A percentile compares a stretch with the other conserved stretches of the same genome.
phyloP scores from a whole-genome alignment of 2,888 invertebrate species.

The Anthrax anthrax region DNA sequence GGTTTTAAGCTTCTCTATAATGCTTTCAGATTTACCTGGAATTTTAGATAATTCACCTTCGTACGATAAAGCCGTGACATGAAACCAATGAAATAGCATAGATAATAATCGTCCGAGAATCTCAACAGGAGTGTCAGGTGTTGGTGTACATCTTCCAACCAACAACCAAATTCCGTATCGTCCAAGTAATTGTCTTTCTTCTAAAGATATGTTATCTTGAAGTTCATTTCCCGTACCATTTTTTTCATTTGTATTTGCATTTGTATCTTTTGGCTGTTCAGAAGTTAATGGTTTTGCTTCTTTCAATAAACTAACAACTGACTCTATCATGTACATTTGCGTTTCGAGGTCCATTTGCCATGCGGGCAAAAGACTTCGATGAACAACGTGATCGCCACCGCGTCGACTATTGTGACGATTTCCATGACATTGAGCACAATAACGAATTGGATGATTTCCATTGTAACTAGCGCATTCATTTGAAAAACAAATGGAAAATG shows the following conservation, averaged over 20 bases:
- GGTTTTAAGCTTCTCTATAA: slow-evolving; percentile 80
- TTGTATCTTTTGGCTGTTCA: slow-evolving; percentile 41
- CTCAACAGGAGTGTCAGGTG: slow-evolving; percentile 60
- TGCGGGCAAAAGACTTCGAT: slow-evolving; percentile 70
- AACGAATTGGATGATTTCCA: slow-evolving; percentile 89
- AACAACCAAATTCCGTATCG: slow-evolving; percentile 96
- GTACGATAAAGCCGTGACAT: slow-evolving; percentile 91
- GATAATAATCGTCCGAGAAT: slow-evolving; percentile 81
- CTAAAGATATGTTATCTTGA: slow-evolving; percentile 56
- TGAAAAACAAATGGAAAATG: slow-evolving; percentile 91
- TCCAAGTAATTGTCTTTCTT: slow-evolving; percentile 79
- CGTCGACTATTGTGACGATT: slow-evolving; percentile 76
- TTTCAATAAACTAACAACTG: slow-evolving; percentile 79
- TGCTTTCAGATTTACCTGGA: slow-evolving; percentile 62
- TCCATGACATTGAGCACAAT: slow-evolving; percentile 79
- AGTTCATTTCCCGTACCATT: slow-evolving; percentile 30
- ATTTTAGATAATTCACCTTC: slow-evolving; percentile 52
- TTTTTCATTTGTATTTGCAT: slow-evolving; percentile 31
- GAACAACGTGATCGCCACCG: slow-evolving; percentile 81
- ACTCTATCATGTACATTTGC: slow-evolving; percentile 87
- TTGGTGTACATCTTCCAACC: slow-evolving; percentile 80
- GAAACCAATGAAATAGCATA: slow-evolving; percentile 98
- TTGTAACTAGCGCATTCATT: slow-evolving; percentile 94
- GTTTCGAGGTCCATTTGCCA: slow-evolving; percentile 84
- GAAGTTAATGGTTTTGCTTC: slow-evolving; percentile 76